These are phyloP conservation scores for Jaculus jaculus DNA, from an alignment of 2,113 vertebrate genomes.

Conservation along the genomic window DNA sequence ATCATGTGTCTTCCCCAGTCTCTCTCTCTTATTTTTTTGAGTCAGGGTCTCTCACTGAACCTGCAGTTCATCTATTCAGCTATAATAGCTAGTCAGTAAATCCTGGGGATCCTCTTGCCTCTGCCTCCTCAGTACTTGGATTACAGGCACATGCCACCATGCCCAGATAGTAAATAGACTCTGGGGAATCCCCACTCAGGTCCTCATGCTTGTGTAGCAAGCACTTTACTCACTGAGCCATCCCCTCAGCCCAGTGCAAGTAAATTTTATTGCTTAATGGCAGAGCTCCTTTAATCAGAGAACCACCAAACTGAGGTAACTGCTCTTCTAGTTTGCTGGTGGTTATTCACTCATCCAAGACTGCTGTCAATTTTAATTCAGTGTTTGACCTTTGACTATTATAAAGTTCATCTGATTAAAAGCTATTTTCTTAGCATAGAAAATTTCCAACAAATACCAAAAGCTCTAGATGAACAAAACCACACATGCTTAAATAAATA, in stretches of 20 bases:
- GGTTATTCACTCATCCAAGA: background rate
- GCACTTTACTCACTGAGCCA: too few species aligned
- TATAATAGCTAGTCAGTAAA: too few species aligned
- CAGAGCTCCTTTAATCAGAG: conserved; percentile 15
- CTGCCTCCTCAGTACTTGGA: too few species aligned
- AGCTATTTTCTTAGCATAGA: conserved; percentile 35
- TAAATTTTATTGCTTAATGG: background rate
- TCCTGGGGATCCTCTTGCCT: too few species aligned
- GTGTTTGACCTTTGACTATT: conserved; percentile 40
- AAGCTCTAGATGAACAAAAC: conserved; percentile 17
- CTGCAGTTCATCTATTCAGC: too few species aligned
- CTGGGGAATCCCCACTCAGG: too few species aligned
- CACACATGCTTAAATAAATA: conserved; percentile 41
- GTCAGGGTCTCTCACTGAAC: too few species aligned
- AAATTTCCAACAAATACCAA: conserved; percentile 52
- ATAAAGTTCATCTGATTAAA: conserved; percentile 56
- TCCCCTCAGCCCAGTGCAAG: background rate
- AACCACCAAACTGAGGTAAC: background rate
- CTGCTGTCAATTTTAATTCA: conserved; percentile 37
- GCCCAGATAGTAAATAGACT: too few species aligned
- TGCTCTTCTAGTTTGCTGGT: background rate
- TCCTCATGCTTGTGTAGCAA: too few species aligned
- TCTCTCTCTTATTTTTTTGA: too few species aligned
- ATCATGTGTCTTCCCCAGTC: too few species aligned
- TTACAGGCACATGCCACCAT: too few species aligned